A percentile compares a stretch with the other conserved stretches of the same genome.
phyloP scores from a whole-genome alignment of 2,797 vertebrate species.

The Phoebastria nigripes region DNA sequence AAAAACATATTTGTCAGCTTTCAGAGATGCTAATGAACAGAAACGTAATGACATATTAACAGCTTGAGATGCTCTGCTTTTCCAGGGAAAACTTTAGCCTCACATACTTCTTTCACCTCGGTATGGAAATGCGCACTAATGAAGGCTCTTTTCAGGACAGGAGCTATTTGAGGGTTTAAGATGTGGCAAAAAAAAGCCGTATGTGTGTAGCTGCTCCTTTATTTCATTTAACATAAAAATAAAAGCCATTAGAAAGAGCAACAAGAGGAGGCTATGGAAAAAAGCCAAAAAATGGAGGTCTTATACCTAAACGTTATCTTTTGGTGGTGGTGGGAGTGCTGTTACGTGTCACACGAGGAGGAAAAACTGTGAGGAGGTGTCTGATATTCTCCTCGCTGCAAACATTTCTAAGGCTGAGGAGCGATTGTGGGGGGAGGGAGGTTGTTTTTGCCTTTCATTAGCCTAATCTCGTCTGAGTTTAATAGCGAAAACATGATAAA shows the following conservation, averaged over 20 bases:
- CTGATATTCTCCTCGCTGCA: background rate
- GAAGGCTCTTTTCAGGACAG: background rate
- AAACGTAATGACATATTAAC: conserved; percentile 58
- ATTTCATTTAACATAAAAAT: background rate
- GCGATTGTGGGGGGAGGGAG: background rate
- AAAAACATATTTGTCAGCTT: conserved; percentile 54
- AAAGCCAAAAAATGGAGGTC: background rate
- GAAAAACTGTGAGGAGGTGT: background rate
- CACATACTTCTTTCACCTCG: conserved; percentile 37
- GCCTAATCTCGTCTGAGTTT: conserved; percentile 3
- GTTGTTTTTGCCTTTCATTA: conserved; percentile 29
- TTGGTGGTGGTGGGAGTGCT: fast-evolving
- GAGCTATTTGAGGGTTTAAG: background rate
- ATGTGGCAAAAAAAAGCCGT: background rate
- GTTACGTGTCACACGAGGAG: background rate
- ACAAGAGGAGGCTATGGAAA: background rate
- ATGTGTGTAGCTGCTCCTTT: background rate
- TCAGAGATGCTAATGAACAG: conserved; percentile 67
- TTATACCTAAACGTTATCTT: background rate
- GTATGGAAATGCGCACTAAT: conserved; percentile 28
- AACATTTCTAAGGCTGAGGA: background rate
- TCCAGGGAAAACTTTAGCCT: conserved; percentile 51
- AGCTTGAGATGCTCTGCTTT: conserved; percentile 56
- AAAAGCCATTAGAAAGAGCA: background rate
- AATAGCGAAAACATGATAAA: conserved; percentile 27